phyloP scores from a whole-genome alignment of 2,888 invertebrate species.

The Apomyelois bistriatella region DNA sequence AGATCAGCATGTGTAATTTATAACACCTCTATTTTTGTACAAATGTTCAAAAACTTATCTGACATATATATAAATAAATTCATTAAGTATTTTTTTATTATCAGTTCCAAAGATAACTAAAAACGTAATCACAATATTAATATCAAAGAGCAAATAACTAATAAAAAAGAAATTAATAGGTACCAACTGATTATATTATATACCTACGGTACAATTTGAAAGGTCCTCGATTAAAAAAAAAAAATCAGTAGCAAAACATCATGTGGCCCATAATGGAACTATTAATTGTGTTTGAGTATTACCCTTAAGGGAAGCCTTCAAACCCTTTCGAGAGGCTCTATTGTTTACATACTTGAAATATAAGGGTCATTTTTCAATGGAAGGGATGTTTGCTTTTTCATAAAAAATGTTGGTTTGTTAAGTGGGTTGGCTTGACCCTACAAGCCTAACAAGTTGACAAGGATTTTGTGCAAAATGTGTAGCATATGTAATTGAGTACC shows the following conservation, averaged over 20 bases:
- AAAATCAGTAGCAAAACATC: constrained; percentile 5
- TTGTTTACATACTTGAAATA: constrained; percentile 41
- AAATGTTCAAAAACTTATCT: too few species aligned
- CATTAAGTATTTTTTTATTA: too few species aligned
- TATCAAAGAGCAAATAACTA: too few species aligned
- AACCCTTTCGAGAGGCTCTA: constrained; percentile 46
- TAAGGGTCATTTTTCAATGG: constrained; percentile 3
- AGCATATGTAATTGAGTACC: neutral
- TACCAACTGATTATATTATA: too few species aligned
- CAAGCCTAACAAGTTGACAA: neutral
- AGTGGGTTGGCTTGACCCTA: neutral
- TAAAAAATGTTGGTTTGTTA: constrained; percentile 5
- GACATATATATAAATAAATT: too few species aligned
- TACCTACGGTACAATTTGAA: too few species aligned
- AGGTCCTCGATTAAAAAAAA: too few species aligned
- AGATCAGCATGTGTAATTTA: too few species aligned
- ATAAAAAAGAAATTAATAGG: too few species aligned
- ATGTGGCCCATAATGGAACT: constrained; percentile 40
- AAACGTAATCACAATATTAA: too few species aligned
- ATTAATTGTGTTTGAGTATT: constrained; percentile 56
- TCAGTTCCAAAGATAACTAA: too few species aligned
- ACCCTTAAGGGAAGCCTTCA: constrained; percentile 37
- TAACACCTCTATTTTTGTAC: too few species aligned
- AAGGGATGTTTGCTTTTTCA: constrained; percentile 14
- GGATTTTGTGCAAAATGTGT: neutral